These are phyloP conservation scores for Cairina moschata DNA, from an alignment of 2,113 vertebrate species.

Conservation along the genomic window DNA sequence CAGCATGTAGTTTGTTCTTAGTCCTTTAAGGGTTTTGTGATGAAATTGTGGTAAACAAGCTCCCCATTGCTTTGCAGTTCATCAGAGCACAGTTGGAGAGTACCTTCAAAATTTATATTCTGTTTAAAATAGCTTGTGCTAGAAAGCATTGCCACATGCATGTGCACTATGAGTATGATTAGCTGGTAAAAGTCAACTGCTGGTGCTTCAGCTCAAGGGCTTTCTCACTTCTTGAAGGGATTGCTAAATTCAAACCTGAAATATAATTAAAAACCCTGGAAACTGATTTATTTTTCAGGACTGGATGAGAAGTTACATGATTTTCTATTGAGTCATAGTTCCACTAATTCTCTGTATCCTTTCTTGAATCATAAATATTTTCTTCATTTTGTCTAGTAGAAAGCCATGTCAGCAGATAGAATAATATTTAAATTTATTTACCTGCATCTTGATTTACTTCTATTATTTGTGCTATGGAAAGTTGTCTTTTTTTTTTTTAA, in stretches of 20 bases:
- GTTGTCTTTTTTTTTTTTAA: background rate
- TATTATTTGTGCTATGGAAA: background rate
- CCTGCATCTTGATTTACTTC: background rate
- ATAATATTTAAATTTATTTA: background rate
- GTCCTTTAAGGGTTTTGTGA: slow-evolving; percentile 42
- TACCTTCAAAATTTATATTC: slow-evolving; percentile 67
- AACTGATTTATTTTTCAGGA: slow-evolving; percentile 1
- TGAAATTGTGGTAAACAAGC: slow-evolving; percentile 68
- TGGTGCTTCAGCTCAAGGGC: slow-evolving; percentile 62
- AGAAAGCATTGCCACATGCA: slow-evolving; percentile 30
- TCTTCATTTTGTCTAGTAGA: background rate
- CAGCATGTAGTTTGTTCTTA: slow-evolving; percentile 70
- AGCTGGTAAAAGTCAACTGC: slow-evolving; percentile 31
- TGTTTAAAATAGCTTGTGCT: slow-evolving; percentile 59
- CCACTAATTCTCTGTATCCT: background rate
- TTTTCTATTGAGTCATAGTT: slow-evolving; percentile 43
- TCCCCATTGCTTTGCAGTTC: slow-evolving; percentile 67
- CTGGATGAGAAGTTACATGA: slow-evolving; percentile 1
- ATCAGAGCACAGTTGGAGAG: slow-evolving; percentile 70
- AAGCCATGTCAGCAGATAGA: background rate
- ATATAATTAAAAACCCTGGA: slow-evolving; percentile 56
- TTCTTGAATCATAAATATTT: slow-evolving; percentile 16
- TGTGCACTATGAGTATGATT: slow-evolving; percentile 30
- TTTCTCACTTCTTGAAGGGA: slow-evolving; percentile 27
- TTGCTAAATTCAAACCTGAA: slow-evolving; percentile 47